A percentile compares a stretch with the other conserved stretches of the same genome.
Conservation (phyloP, 2,888 invertebrate genomes). For the Xestia rhomboidea region DNA sequence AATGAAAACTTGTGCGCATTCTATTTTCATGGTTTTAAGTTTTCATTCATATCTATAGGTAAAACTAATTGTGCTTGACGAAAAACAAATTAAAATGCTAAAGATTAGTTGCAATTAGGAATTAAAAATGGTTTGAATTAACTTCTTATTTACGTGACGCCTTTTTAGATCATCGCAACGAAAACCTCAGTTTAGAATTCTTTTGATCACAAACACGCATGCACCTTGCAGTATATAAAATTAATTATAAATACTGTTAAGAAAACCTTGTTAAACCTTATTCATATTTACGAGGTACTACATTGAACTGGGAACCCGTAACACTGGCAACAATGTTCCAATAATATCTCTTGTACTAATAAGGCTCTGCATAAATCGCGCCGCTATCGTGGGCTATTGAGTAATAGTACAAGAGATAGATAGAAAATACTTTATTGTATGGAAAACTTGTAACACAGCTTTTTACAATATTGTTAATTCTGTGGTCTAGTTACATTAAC, state of each 20-base stretch:
- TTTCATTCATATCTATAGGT: neutral
- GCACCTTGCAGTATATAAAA: neutral
- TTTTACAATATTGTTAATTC: neutral
- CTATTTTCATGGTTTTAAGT: neutral
- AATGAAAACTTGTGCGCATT: neutral
- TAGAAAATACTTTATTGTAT: neutral
- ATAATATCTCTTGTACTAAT: slow-evolving; percentile 38
- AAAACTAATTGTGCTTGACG: neutral
- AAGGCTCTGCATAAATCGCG: slow-evolving; percentile 42
- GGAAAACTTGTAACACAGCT: neutral
- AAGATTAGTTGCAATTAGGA: neutral
- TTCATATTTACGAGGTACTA: slow-evolving; percentile 28
- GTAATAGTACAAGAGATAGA: slow-evolving; percentile 34
- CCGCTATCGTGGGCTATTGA: slow-evolving; percentile 40
- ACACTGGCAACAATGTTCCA: slow-evolving; percentile 33
- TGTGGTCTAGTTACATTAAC: neutral
- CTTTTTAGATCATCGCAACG: neutral
- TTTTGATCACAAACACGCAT: neutral
- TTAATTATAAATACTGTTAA: slow-evolving; percentile 8
- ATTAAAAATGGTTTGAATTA: neutral
- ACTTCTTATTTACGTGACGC: neutral
- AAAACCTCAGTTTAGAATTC: neutral
- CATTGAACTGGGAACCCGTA: slow-evolving; percentile 9
- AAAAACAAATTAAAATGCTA: neutral
- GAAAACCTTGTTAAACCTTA: slow-evolving; percentile 10